Evolutionary conservation across 2,888 invertebrate genomes (phyloP).

Genomic region (Carcina quercana): DNA sequence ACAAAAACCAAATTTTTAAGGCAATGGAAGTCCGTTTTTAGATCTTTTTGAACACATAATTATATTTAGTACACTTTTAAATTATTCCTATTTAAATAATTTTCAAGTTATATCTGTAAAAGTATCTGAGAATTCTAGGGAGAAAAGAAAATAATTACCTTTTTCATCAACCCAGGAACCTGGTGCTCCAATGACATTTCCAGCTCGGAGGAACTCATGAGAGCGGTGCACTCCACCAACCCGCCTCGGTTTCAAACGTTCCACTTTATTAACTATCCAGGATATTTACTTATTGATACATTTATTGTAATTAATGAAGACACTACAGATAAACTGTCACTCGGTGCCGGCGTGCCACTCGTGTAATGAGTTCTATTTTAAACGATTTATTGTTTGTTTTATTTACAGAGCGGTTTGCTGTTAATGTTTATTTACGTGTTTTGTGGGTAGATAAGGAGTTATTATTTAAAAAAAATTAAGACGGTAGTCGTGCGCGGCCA

Average conservation of each 20-base stretch:
- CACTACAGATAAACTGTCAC: conserved; percentile 52
- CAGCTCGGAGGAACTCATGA: conserved; percentile 52
- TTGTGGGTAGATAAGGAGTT: conserved; percentile 32
- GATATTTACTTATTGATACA: conserved; percentile 38
- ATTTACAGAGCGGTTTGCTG: conserved; percentile 7
- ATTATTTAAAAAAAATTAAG: conserved; percentile 17
- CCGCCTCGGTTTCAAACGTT: conserved; percentile 22
- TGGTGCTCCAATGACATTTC: conserved; percentile 64
- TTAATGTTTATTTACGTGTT: conserved; percentile 16
- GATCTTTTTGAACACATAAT: no score
- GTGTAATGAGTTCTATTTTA: conserved; percentile 9
- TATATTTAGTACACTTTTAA: no score
- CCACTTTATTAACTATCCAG: conserved; percentile 33
- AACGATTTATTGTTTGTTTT: conserved; percentile 8
- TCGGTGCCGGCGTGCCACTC: conserved; percentile 27
- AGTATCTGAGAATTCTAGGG: no score
- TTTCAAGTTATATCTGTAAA: no score
- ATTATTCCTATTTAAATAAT: no score
- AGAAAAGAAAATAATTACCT: conserved; percentile 50
- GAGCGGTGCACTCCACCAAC: conserved; percentile 24
- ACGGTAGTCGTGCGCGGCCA: conserved; percentile 34
- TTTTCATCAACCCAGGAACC: conserved; percentile 57
- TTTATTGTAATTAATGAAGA: conserved; percentile 33
- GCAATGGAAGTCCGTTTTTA: no score
- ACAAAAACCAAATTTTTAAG: no score